These are phyloP conservation scores for Indicator indicator DNA, from an alignment of 2,113 vertebrate species.

Conservation along the genomic window DNA sequence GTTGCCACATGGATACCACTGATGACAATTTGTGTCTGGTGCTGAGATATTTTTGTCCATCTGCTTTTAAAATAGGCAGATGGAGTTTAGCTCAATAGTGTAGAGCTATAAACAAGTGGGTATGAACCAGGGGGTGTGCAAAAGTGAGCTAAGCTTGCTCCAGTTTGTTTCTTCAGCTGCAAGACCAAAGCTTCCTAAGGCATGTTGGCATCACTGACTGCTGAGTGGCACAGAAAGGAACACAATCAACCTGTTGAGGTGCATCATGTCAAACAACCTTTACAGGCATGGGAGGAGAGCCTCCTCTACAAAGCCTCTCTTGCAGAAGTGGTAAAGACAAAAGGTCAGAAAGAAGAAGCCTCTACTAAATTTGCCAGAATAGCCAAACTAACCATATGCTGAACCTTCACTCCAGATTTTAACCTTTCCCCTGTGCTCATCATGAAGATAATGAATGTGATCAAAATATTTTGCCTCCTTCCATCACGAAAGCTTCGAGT, in stretches of 20 bases:
- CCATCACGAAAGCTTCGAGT: neutral
- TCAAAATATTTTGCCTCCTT: neutral
- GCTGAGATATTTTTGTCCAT: neutral
- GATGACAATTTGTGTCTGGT: neutral
- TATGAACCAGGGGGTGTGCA: neutral
- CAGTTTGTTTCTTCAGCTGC: neutral
- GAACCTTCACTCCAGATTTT: neutral
- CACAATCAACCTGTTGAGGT: neutral
- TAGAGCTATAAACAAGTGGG: neutral
- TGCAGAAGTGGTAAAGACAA: neutral
- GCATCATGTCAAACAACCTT: neutral
- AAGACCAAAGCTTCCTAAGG: neutral
- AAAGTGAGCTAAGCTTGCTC: neutral
- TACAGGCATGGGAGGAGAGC: neutral
- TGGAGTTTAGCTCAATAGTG: neutral
- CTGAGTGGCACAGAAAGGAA: neutral
- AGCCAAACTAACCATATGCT: neutral
- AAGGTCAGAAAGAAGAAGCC: neutral
- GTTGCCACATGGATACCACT: neutral
- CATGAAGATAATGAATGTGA: neutral
- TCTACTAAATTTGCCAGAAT: neutral
- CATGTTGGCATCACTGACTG: neutral
- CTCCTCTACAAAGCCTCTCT: neutral
- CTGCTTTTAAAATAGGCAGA: conserved; percentile 3
- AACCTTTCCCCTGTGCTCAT: neutral